phyloP scores from a whole-genome alignment of 35 echinoderm and acorn worm genomes.

The Apostichopus californicus region DNA sequence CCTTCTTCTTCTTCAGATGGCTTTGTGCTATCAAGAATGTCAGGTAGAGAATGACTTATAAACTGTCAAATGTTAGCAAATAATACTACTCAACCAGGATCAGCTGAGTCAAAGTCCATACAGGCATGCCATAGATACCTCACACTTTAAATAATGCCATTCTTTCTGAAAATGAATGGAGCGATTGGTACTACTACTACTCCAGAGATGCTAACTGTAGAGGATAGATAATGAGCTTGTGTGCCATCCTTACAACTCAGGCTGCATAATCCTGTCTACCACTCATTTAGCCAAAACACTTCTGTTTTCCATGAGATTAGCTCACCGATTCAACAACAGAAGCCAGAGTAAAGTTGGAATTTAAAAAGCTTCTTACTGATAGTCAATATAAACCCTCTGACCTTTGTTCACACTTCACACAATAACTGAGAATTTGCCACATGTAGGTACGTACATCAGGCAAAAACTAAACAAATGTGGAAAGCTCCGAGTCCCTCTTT shows the following conservation, averaged over 20 bases:
- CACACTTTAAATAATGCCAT: neutral
- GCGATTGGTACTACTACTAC: no score
- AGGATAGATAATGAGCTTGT: no score
- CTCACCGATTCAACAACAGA: constrained; percentile 22
- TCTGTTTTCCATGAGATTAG: constrained; percentile 1
- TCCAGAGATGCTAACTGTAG: no score
- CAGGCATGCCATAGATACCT: neutral
- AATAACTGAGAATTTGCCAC: neutral
- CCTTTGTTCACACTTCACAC: constrained; percentile 20
- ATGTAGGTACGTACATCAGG: neutral
- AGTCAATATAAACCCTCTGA: neutral
- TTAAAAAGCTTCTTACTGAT: neutral
- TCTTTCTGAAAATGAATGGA: neutral
- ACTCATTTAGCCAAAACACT: neutral
- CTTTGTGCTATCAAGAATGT: neutral
- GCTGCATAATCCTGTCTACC: no score
- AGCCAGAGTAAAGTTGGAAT: constrained; percentile 5
- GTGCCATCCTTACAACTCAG: no score
- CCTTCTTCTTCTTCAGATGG: no score
- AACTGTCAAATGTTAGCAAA: constrained; percentile 1
- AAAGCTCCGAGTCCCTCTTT: no score
- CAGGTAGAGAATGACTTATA: neutral
- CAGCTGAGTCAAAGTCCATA: neutral
- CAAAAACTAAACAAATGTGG: neutral
- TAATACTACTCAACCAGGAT: neutral